Conservation (phyloP, 2,113 vertebrate species). For the Bubo blakistoni region DNA sequence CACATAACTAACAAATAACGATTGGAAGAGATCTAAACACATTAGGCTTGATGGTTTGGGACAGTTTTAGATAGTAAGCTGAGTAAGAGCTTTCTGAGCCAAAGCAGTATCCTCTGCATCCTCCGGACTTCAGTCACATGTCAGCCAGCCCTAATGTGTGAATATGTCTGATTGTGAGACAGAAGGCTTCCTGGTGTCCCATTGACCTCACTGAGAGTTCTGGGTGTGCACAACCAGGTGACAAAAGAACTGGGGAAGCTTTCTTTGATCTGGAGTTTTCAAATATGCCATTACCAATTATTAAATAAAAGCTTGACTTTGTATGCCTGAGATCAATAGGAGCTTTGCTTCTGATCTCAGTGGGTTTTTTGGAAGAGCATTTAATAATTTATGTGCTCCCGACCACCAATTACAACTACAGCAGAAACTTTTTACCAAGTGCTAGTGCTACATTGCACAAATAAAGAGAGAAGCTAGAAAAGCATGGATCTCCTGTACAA, state of each 20-base stretch:
- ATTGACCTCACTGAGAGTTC: not conserved
- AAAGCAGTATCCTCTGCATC: not conserved
- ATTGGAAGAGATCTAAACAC: conserved; percentile 59
- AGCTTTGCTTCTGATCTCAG: not conserved
- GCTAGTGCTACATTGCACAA: not conserved
- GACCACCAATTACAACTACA: not conserved
- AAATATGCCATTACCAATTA: not conserved
- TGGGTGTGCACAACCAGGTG: not conserved
- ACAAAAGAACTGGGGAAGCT: not conserved
- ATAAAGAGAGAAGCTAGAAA: not conserved
- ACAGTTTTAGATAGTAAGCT: conserved; percentile 56
- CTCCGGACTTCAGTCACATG: conserved; percentile 8
- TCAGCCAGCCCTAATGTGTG: not conserved
- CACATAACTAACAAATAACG: conserved; percentile 20
- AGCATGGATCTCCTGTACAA: not conserved
- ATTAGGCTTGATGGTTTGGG: conserved; percentile 48
- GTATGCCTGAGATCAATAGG: not conserved
- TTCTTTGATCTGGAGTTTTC: conserved; percentile 5
- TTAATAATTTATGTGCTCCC: not conserved
- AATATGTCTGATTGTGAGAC: not conserved
- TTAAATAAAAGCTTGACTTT: not conserved
- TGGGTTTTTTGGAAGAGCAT: not conserved
- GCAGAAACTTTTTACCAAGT: not conserved
- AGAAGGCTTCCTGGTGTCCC: not conserved
- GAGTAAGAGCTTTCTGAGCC: conserved; percentile 25